phyloP scores from a whole-genome alignment of 2,797 vertebrate species.

The Enteromius mattozi region DNA sequence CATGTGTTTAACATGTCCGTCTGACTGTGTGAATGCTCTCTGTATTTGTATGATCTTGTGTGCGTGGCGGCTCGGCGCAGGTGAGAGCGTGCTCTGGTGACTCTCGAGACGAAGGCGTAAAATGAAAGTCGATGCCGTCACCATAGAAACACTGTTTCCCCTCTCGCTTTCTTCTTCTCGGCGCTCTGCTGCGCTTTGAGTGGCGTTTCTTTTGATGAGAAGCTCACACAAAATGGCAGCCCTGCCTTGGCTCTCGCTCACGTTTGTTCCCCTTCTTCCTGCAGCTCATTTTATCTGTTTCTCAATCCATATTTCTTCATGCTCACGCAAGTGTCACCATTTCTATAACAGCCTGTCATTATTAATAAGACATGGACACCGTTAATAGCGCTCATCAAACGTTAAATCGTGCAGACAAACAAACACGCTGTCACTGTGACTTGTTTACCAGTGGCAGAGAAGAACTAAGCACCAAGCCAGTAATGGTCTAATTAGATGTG shows the following conservation, averaged over 20 bases:
- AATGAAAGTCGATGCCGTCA: conserved; percentile 73
- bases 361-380: conserved; percentile 18
- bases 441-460: conserved; percentile 40
- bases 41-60: conserved; percentile 37
- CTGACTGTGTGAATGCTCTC: conserved; percentile 12
- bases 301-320: background rate
- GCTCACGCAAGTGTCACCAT: conserved; percentile 27
- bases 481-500: conserved; percentile 40
- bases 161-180: conserved; percentile 48
- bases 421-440: conserved; percentile 15
- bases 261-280: conserved; percentile 13
- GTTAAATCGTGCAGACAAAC: conserved; percentile 31
- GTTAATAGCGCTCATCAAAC: conserved; percentile 19
- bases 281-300: conserved; percentile 23
- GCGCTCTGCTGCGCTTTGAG: conserved; percentile 44
- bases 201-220: conserved; percentile 60
- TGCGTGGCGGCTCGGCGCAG: background rate
- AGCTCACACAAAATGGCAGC: conserved; percentile 62
- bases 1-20: background rate
- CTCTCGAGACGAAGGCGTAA: conserved; percentile 61
- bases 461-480: conserved; percentile 19
- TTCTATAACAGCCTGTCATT: conserved; percentile 32
- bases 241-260: conserved; percentile 29
- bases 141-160: conserved; percentile 75
- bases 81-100: conserved; percentile 58